These are phyloP conservation scores for Triplophysa tibetana DNA, from an alignment of 2,113 vertebrate genomes.

Conservation along the genomic window DNA sequence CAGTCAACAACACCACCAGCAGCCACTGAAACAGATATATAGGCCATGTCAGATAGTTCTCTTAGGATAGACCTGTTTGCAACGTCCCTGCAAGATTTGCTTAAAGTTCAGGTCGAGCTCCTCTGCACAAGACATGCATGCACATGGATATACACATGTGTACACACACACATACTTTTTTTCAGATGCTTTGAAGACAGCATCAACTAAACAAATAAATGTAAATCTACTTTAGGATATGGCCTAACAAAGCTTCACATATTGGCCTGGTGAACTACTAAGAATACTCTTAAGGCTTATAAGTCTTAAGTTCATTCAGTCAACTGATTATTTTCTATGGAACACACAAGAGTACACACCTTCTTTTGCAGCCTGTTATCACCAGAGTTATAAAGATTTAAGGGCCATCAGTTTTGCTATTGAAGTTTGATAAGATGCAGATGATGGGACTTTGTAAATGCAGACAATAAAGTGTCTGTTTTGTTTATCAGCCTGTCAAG, in stretches of 20 bases:
- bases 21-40: not conserved
- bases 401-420: not conserved
- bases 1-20: conserved; percentile 2
- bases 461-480: no score
- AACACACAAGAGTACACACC: conserved; percentile 4
- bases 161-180: not conserved
- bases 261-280: not conserved
- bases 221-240: not conserved
- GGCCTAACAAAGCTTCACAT: not conserved
- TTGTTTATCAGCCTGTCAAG: not conserved
- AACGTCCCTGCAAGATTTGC: not conserved
- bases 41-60: not conserved
- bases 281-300: not conserved
- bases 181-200: not conserved
- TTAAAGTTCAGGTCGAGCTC: not conserved
- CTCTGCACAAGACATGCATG: not conserved
- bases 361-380: not conserved
- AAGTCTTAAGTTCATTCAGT: not conserved
- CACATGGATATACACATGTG: not conserved
- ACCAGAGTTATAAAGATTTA: not conserved
- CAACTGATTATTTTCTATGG: not conserved
- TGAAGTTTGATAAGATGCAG: not conserved
- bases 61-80: not conserved
- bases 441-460: not conserved
- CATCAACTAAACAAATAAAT: not conserved